Base-by-base conservation (phyloP, 2,888 invertebrate genomes). In the Euclidia mi region DNA sequence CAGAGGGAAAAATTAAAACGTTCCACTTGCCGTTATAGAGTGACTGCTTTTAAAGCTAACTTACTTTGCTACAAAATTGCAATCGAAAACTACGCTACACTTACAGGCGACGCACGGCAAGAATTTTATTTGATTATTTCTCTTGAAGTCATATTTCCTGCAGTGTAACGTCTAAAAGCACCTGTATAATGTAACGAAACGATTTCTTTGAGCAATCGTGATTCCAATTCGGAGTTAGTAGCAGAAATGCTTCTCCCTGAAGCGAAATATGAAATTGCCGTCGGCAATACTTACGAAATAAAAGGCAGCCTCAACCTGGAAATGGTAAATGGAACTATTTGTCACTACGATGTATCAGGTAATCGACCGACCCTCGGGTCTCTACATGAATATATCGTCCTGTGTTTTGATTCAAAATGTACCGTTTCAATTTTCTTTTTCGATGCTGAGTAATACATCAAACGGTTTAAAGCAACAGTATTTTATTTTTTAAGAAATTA, bases 241-340 rank as follows among this genome's bases (percentile, higher is more conserved):
- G 62, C 14, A 48, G 49, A 68, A 75, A 81, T 71, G 47, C 58
- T 69, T 77, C 71, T 60, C 11, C 41, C 18, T 55, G 42, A 44
- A 45, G 56, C 58, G 67, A 80, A 74, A 79, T 82, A 79, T 80
- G 68, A 78, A 79, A 75, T 75, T 63, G 57, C 49, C 47, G 29
- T 37, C 60, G 63, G 63, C 63, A 66, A 55, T 66, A 65, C 73
- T 75, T 65, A 62, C 61, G 73, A 76, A 81, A 80, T 81, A 81
- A 80, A 81, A 76, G 70, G 76, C 72, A 71, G 63, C 76, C 66
- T 50, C 72, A 76, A 76, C 79, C 79, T 75, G 76, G 71, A 67
- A 76, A 72, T 63, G 65, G 76, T 74, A 82, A 85, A 83, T 82
- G 79, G 79, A 80, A 86, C 80, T 82, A 87, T 87, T 85, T 86